phyloP scores from a whole-genome alignment of 2,888 invertebrate species.

The Melanophora roralis region DNA sequence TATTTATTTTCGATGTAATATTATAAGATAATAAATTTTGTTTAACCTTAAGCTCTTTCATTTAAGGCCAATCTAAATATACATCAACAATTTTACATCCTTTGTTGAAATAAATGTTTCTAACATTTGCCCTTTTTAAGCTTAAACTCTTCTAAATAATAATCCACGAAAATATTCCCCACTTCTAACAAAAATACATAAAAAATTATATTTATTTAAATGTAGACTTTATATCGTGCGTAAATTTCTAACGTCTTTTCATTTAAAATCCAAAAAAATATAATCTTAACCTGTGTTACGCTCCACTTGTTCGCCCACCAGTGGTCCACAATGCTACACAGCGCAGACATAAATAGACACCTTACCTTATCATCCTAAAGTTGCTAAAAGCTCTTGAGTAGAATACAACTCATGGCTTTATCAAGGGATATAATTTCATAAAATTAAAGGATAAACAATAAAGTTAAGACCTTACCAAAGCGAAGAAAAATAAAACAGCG shows the following conservation, averaged over 20 bases:
- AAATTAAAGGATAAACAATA: conserved; percentile 46
- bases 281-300: conserved; percentile 23
- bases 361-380: background rate
- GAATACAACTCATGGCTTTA: background rate
- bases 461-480: background rate
- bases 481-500: background rate
- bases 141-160: background rate
- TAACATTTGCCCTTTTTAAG: background rate
- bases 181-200: background rate
- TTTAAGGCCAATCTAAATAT: background rate
- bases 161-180: background rate
- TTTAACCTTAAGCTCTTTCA: background rate
- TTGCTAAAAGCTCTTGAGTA: background rate
- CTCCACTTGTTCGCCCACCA: conserved; percentile 27
- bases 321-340: conserved; percentile 8
- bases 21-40: too few species aligned
- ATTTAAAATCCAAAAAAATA: background rate
- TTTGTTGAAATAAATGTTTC: too few species aligned
- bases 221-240: conserved; percentile 13
- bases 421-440: background rate
- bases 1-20: too few species aligned
- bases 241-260: conserved; percentile 8
- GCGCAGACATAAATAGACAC: background rate
- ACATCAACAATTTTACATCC: background rate
- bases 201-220: background rate